Percentiles rank a stretch among this genome's conserved stretches.
Conservation (phyloP, 2,113 vertebrate species). For the Otis tarda region DNA sequence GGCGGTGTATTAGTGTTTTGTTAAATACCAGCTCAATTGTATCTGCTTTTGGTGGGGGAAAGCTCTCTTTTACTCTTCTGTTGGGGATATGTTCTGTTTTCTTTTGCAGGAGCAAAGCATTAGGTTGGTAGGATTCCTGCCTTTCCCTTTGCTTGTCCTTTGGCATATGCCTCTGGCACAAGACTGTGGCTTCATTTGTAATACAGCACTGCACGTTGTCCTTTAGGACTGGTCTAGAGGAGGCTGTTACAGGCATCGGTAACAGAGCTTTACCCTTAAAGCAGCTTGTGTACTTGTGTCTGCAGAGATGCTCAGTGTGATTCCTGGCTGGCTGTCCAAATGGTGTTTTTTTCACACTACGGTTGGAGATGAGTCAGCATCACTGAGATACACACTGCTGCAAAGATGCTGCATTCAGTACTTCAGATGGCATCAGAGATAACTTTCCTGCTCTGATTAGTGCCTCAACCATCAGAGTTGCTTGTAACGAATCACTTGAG, state of each 20-base stretch:
- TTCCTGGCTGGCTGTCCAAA: not conserved
- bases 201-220: accelerated
- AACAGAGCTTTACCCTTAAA: not conserved
- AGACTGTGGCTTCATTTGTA: not conserved
- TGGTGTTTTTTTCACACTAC: not conserved
- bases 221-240: not conserved
- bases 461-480: not conserved
- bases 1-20: not conserved
- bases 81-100: not conserved
- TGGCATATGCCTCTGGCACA: not conserved
- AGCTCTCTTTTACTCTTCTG: not conserved
- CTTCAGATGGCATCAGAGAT: not conserved
- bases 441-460: not conserved
- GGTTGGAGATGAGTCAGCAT: slow-evolving; percentile 4
- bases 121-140: not conserved
- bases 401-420: not conserved
- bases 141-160: not conserved
- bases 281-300: not conserved
- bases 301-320: not conserved
- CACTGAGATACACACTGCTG: not conserved
- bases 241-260: not conserved
- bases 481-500: not conserved
- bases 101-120: not conserved
- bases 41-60: not conserved
- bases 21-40: not conserved